These are phyloP conservation scores for Heterohyrax brucei DNA, from an alignment of 2,797 vertebrate species.

Conservation along the genomic window DNA sequence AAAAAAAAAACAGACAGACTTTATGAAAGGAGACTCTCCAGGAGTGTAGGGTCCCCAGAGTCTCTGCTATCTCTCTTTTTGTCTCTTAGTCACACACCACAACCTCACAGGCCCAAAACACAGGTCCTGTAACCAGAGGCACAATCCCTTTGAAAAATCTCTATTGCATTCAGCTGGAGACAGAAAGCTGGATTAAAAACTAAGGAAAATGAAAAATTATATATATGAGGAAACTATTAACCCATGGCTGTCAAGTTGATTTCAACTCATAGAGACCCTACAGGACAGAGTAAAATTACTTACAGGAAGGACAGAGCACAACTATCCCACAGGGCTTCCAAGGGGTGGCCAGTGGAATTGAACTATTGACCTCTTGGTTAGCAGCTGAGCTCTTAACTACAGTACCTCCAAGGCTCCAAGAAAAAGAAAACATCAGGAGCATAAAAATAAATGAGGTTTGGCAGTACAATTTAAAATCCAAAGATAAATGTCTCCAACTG, in stretches of 20 bases:
- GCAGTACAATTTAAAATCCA: slow-evolving; percentile 41
- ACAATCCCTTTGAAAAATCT: slow-evolving; percentile 57
- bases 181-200: slow-evolving; percentile 38
- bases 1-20: slow-evolving; percentile 60
- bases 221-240: too few species aligned
- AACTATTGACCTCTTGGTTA: too few species aligned
- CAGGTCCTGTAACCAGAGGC: not conserved
- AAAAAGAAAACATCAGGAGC: slow-evolving; percentile 29
- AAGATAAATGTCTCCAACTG: slow-evolving; percentile 53
- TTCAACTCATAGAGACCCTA: too few species aligned
- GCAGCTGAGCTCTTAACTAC: too few species aligned
- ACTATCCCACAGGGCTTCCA: too few species aligned
- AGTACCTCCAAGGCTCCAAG: too few species aligned
- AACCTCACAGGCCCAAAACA: not conserved
- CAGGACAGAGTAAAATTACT: too few species aligned
- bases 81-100: not conserved
- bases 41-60: not conserved
- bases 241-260: too few species aligned
- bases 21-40: slow-evolving; percentile 20
- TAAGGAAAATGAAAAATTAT: slow-evolving; percentile 11
- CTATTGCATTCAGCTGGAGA: not conserved
- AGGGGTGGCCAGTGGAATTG: too few species aligned
- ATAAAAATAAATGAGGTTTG: slow-evolving; percentile 52
- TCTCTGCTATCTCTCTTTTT: not conserved
- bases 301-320: too few species aligned